Conservation (phyloP, 2,888 invertebrate genomes). For the Dastarcus helophoroides region DNA sequence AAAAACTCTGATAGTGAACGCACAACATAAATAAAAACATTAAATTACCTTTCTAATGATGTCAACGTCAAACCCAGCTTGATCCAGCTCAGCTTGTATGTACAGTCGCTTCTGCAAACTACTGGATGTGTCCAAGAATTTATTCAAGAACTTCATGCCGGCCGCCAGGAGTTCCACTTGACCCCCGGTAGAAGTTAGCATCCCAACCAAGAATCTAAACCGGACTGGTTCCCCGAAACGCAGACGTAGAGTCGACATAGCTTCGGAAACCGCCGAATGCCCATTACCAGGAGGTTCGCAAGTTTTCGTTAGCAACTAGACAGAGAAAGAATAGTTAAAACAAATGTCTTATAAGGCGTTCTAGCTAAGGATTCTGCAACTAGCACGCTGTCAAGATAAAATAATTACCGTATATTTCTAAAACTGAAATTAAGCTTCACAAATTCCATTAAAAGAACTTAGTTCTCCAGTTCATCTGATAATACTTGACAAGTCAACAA, state of each 20-base stretch:
- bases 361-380: no score
- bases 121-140: constrained; percentile 65
- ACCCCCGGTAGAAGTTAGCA: constrained; percentile 65
- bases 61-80: constrained; percentile 64
- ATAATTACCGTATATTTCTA: no score
- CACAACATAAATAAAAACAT: neutral
- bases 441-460: no score
- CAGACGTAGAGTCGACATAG: constrained; percentile 75
- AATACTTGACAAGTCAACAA: no score
- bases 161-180: constrained; percentile 63
- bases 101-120: constrained; percentile 67
- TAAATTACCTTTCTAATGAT: constrained; percentile 45
- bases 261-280: constrained; percentile 80
- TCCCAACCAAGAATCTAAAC: constrained; percentile 81
- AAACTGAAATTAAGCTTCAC: no score
- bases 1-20: constrained; percentile 1
- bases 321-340: constrained; percentile 11
- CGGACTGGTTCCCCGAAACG: constrained; percentile 87
- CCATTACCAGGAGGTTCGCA: constrained; percentile 66
- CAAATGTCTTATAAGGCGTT: no score
- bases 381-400: no score
- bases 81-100: constrained; percentile 73
- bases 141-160: constrained; percentile 75
- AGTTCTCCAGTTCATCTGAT: no score
- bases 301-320: constrained; percentile 70